Evolutionary conservation across 2,888 invertebrate genomes (phyloP).

Genomic region (Orchesellides sinensis): DNA sequence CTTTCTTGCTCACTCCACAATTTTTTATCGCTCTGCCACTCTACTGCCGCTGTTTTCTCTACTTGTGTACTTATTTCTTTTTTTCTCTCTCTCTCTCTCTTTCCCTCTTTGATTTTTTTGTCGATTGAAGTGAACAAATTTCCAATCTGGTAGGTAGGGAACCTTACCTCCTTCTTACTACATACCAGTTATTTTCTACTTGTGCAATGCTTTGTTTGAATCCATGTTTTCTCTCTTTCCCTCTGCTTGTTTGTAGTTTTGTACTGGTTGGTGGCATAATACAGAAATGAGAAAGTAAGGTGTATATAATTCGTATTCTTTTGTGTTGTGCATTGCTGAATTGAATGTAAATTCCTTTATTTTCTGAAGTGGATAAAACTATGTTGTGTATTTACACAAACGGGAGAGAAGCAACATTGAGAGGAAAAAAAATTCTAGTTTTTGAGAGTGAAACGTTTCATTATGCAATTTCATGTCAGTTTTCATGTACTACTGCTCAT

Average conservation of each 20-base stretch:
- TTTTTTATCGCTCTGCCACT: slow-evolving; percentile 15
- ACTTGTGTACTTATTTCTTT: neutral
- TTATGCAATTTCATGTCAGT: slow-evolving; percentile 32
- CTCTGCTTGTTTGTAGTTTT: too few relatives aligned
- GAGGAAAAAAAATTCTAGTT: neutral
- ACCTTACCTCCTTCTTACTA: neutral
- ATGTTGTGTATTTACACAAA: neutral
- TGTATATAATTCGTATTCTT: neutral
- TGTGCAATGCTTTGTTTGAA: neutral
- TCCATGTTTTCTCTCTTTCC: neutral
- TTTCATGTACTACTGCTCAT: slow-evolving; percentile 44
- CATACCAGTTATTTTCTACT: neutral
- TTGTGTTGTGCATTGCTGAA: too few relatives aligned
- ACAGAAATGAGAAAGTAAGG: neutral
- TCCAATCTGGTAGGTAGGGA: slow-evolving; percentile 21
- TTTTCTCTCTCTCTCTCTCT: slow-evolving; percentile 15
- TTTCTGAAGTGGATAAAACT: too few relatives aligned
- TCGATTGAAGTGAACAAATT: slow-evolving; percentile 64
- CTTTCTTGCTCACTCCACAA: neutral
- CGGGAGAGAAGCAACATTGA: neutral
- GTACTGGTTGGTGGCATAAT: neutral
- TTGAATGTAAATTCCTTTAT: neutral
- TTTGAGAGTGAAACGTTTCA: slow-evolving; percentile 35
- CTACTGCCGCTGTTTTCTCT: neutral
- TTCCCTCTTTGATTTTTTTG: slow-evolving; percentile 23